phyloP scores from a whole-genome alignment of 2,113 vertebrate species.

The Sceloporus undulatus region DNA sequence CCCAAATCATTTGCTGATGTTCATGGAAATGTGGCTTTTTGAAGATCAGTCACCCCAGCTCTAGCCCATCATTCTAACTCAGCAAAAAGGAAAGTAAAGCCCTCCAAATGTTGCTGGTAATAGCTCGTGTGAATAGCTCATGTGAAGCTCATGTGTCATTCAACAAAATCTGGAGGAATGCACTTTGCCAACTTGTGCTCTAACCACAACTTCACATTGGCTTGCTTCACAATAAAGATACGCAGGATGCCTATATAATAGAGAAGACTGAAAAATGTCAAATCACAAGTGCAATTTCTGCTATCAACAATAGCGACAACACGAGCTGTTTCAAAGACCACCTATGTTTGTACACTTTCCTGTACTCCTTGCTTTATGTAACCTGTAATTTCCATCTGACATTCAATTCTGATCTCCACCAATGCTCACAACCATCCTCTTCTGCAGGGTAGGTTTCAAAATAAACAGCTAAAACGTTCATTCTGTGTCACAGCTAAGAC shows the following conservation, averaged over 20 bases:
- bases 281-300: constrained; percentile 4
- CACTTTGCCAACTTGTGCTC: no score
- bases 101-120: no score
- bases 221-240: neutral
- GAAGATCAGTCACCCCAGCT: neutral
- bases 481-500: neutral
- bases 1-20: neutral
- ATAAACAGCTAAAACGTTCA: neutral
- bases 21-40: neutral
- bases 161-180: no score
- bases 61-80: neutral
- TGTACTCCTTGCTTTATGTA: neutral
- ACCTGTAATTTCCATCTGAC: rapidly evolving
- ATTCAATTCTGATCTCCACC: neutral
- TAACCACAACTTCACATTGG: neutral
- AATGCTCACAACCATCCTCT: neutral
- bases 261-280: neutral
- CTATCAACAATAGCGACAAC: constrained; percentile 4
- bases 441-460: neutral
- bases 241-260: neutral
- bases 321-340: rapidly evolving
- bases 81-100: neutral
- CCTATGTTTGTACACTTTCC: rapidly evolving
- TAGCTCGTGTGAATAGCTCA: no score
- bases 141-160: no score